Evolutionary conservation across 2,797 vertebrate genomes (phyloP).

Genomic region (Alcedo atthis): DNA sequence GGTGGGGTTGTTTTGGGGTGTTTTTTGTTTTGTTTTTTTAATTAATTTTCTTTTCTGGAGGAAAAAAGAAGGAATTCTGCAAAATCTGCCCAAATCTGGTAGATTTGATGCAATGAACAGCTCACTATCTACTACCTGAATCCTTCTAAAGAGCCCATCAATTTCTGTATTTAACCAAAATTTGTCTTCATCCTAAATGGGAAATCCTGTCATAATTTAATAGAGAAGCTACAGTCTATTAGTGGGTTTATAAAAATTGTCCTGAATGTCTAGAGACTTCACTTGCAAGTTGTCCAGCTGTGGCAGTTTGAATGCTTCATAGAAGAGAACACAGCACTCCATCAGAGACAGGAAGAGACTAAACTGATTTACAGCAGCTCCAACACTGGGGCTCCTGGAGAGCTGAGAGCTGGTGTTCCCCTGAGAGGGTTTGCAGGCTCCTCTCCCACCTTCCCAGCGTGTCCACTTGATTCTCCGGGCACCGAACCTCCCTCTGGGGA

Average conservation of each 20-base stretch:
- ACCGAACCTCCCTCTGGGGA: neutral
- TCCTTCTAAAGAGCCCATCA: neutral
- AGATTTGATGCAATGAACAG: neutral
- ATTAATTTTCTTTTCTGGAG: neutral
- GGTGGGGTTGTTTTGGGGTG: no score
- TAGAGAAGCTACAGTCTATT: neutral
- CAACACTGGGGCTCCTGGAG: neutral
- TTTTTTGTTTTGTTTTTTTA: neutral
- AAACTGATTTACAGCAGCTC: neutral
- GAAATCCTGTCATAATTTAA: neutral
- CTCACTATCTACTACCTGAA: neutral
- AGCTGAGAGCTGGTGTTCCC: neutral
- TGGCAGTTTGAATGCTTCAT: neutral
- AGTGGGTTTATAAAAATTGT: neutral
- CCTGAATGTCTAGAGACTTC: neutral
- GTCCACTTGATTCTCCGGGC: neutral
- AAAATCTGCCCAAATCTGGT: neutral
- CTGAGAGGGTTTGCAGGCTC: neutral
- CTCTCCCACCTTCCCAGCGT: neutral
- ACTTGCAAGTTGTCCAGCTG: neutral
- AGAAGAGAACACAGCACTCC: neutral
- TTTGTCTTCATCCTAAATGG: neutral
- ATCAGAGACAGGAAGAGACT: neutral
- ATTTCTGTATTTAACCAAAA: neutral
- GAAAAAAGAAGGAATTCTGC: no score